Conservation (phyloP, 1,140 invertebrate genomes). For the Zaprionus ornatus region DNA sequence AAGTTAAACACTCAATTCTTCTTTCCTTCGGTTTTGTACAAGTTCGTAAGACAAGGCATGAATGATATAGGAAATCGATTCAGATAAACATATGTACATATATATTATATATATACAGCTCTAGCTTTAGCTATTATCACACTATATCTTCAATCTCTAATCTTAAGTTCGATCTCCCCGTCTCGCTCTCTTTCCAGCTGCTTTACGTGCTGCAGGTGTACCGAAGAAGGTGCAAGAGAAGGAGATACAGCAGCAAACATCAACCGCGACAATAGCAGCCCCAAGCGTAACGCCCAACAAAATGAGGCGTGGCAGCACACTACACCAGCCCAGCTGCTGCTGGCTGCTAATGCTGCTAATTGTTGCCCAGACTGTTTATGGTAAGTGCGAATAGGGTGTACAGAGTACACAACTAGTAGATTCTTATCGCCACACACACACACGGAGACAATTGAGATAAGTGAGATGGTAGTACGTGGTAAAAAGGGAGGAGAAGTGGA, state of each 20-base stretch:
- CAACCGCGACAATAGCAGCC: slow-evolving; percentile 10
- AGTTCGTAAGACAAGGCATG: too few species aligned
- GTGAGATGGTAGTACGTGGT: slow-evolving; percentile 25
- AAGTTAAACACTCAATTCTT: too few species aligned
- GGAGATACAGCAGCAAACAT: neutral
- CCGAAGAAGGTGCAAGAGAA: neutral
- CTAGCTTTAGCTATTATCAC: neutral
- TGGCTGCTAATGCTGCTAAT: slow-evolving; percentile 72
- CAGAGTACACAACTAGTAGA: slow-evolving; percentile 13
- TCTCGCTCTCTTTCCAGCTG: neutral
- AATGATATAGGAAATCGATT: too few species aligned
- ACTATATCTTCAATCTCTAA: neutral
- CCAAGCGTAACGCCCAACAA: slow-evolving; percentile 4
- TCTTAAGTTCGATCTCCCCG: neutral
- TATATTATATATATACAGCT: neutral
- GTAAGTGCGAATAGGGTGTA: slow-evolving; percentile 52
- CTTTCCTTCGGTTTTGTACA: too few species aligned
- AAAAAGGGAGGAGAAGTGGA: too few species aligned
- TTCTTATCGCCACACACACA: slow-evolving; percentile 40
- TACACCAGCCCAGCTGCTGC: slow-evolving; percentile 31
- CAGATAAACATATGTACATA: too few species aligned
- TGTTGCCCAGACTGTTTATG: slow-evolving; percentile 76
- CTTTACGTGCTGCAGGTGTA: neutral
- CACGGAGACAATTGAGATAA: slow-evolving; percentile 54
- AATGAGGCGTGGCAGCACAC: slow-evolving; percentile 22